Evolutionary conservation across 2,113 vertebrate genomes (phyloP), one percentile per base, ranked within the genome.

Genomic region (Phasianus colchicus): DNA sequence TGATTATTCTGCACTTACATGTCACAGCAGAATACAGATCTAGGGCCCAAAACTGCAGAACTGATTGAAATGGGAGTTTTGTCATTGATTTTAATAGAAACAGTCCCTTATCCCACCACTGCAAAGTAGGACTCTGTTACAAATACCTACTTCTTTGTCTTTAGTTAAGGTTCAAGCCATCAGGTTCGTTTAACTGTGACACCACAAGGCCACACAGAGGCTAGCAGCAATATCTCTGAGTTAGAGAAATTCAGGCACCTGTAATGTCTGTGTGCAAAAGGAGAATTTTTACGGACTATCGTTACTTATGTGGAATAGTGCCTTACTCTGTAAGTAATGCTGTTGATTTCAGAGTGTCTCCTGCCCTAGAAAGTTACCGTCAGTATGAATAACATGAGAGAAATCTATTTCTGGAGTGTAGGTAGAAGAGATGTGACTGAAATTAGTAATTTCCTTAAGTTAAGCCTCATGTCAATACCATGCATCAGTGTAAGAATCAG

Each of bases 401-500:
- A 77, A 92, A 82, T 54, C 70, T 90, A 40, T 82, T 94, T 81
- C 80, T 91, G 55, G 70, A 74, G 83, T 82, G 82, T 90, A 96
- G 95, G 95, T 94, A 95, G 89, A 88, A 95, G 75, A 83, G 90
- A 95, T 83, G 74, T 32, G 86, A 92, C 83, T 76, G 93, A 95
- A 96, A 92, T 66, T 13, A 83, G 92, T 63, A 88, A 87, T 88
- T 89, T 93, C 72, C 91, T 95, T 92, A 93, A 97, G 87, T 97
- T 92, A 97, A 97, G 96, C 75, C 90, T 96, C 95, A 89, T 92
- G 89, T 96, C 86, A 91, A 38, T 95, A 93, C 79, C 90, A 96
- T 93, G 93, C 93, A 95, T 97, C 82, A 93, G 47, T 93, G 90
- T 74, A 90, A 94, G 85, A 94, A 92, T 61, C 91, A 95, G 89